These are phyloP conservation scores for Himalopsyche anomala DNA, from an alignment of 2,888 invertebrate genomes.

Conservation along the genomic window DNA sequence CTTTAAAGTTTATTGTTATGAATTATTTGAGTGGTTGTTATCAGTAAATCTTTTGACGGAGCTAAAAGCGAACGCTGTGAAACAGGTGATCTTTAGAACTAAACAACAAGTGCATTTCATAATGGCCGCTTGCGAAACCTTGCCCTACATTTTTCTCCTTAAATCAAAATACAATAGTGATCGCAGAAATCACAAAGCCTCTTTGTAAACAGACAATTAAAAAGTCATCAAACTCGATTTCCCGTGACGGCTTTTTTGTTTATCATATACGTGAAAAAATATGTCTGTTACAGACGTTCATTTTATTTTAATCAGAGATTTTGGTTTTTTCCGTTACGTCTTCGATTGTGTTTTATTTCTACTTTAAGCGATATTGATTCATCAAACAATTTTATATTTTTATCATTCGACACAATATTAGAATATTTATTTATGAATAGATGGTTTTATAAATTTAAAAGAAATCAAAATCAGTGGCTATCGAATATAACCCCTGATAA, in stretches of 20 bases:
- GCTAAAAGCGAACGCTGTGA: conserved; percentile 46
- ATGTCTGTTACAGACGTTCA: too few species aligned
- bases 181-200: conserved; percentile 4
- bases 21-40: conserved; percentile 15
- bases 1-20: conserved; percentile 27
- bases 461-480: too few species aligned
- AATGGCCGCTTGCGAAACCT: conserved; percentile 49
- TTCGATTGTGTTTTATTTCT: too few species aligned
- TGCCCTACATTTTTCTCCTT: conserved; percentile 48
- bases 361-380: too few species aligned
- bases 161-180: conserved; percentile 43
- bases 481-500: too few species aligned
- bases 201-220: conserved; percentile 14
- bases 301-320: too few species aligned
- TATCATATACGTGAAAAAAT: too few species aligned
- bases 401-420: too few species aligned
- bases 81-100: conserved; percentile 48
- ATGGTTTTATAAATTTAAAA: too few species aligned
- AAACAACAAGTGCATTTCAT: conserved; percentile 43
- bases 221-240: conserved; percentile 26
- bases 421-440: too few species aligned
- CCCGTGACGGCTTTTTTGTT: neutral
- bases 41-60: conserved; percentile 13
- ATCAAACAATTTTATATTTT: too few species aligned
- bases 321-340: too few species aligned